Conservation (phyloP, 2,113 vertebrate genomes). For the Trinectes maculatus region DNA sequence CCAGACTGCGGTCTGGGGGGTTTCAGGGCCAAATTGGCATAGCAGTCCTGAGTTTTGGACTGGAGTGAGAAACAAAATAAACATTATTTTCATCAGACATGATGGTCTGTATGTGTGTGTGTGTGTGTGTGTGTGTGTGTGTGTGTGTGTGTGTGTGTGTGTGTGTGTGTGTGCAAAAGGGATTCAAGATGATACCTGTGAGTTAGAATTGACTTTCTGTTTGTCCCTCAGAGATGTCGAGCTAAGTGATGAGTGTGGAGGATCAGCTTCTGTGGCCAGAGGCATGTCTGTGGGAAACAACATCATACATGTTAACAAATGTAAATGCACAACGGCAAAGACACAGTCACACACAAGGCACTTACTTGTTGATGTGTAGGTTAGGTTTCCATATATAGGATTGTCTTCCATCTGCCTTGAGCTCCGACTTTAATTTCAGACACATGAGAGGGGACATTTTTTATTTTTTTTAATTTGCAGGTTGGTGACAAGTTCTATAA, state of each 20-base stretch:
- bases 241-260: constrained; percentile 11
- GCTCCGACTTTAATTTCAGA: constrained; percentile 46
- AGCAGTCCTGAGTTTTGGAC: constrained; percentile 70
- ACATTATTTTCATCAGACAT: not conserved
- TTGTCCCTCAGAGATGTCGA: constrained; percentile 42
- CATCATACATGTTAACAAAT: constrained; percentile 8
- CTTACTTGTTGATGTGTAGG: constrained; percentile 58
- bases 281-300: constrained; percentile 22
- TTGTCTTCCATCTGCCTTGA: constrained; percentile 78
- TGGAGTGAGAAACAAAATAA: constrained; percentile 21
- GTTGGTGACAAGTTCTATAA: not conserved
- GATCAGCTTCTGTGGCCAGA: constrained; percentile 27
- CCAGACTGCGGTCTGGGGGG: constrained; percentile 59
- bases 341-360: not conserved
- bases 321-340: not conserved
- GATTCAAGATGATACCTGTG: constrained; percentile 46
- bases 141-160: no score
- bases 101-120: no score
- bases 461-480: not conserved
- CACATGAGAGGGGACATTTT: constrained; percentile 10
- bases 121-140: no score
- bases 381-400: constrained; percentile 82
- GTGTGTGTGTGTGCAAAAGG: not conserved
- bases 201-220: constrained; percentile 12
- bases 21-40: constrained; percentile 80